Base-by-base conservation (phyloP, 2,888 invertebrate species). In the Plutella xylostella region DNA sequence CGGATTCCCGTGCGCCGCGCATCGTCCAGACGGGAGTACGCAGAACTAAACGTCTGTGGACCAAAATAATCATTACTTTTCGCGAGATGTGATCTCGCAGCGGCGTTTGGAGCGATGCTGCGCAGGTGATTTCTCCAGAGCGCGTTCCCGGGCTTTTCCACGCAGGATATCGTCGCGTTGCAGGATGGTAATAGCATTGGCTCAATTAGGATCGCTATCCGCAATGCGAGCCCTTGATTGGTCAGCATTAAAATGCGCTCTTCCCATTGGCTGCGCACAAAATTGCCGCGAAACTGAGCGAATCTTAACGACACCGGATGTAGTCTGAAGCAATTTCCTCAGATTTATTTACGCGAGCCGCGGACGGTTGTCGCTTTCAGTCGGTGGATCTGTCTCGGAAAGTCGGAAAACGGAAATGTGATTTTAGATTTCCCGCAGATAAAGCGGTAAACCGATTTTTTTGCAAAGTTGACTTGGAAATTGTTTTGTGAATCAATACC, bases 51-150 rank as follows among this genome's bases (percentile, higher is more conserved):
- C 63, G 65, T 58, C 68, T 68, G 68, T 69, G 74, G 76, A 82
- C 83, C 77, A 71, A 83, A 85, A 84, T 85, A 85, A 85, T 85
- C 84, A 82, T 84, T 85, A 85, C 78, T 84, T 84, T 80, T 77
- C 75, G 72, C 72, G 74, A 80, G 83, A 83, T 82, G 80, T 77
- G 80, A 80, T 79, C 80, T 79, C 71, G 70, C 61, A 65, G 60
- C 62, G 65, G 68, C 70, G 70, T 63, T 59, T 63, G 57, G 58
- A 57, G 71, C 63, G 74, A 74, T 74, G 75, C 72, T 78, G 79
- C 79, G 80, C 78, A 75, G 72, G 71, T 75, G 59, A 63, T 62
- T 3, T 65, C 63, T 63, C 67, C 65, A 63, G 61, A 57, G 61
- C 63, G 61, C 63, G 65, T 69, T 79, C 80, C 79, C 80, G 80